Base-by-base conservation (phyloP, 2,888 invertebrate genomes). In the Apodemia mormo region DNA sequence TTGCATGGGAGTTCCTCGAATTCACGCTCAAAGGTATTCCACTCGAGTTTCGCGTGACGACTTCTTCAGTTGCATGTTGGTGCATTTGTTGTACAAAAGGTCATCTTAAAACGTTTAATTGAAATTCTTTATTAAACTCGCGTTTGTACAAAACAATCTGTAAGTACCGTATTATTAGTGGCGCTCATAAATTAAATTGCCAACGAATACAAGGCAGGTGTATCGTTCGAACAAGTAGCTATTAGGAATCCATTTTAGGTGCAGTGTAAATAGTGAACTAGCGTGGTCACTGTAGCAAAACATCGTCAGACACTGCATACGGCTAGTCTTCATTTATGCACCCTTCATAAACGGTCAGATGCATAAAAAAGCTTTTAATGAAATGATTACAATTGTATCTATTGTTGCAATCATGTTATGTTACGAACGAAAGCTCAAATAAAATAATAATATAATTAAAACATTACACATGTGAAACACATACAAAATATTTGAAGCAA, bases 201-300 rank as follows among this genome's bases (percentile, higher is more conserved):
- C 79, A 84, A 85, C 87, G 83, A 87, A 88, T 87, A 86, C 83
- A 87, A 80, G 83, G 89, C 91, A 91, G 92, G 92, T 92, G 92
- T 89, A 91, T 85, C 82, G 85, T 80, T 81, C 82, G 81, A 91
- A 90, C 92, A 83, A 90, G 91, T 89, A 85, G 85, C 89, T 84
- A 91, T 92, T 90, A 90, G 86, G 88, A 89, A 85, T 85, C 91
- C 92, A 91, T 92, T 92, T 92, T 91, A 91, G 92, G 91, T 83
- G 81, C 82, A 85, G 85, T 88, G 85, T 86, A 88, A 87, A 87
- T 87, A 88, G 87, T 87, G 52, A 64, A 52, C 81, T 79, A 82
- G 81, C 84, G 86, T 83, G 84, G 83, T 76, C 77, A 78, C 76
- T 79, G 82, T 81, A 82, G 85, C 89, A 86, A 85, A 87, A 88